Base-by-base conservation (phyloP, 2,797 vertebrate species). In the Mionectes olivaceus region DNA sequence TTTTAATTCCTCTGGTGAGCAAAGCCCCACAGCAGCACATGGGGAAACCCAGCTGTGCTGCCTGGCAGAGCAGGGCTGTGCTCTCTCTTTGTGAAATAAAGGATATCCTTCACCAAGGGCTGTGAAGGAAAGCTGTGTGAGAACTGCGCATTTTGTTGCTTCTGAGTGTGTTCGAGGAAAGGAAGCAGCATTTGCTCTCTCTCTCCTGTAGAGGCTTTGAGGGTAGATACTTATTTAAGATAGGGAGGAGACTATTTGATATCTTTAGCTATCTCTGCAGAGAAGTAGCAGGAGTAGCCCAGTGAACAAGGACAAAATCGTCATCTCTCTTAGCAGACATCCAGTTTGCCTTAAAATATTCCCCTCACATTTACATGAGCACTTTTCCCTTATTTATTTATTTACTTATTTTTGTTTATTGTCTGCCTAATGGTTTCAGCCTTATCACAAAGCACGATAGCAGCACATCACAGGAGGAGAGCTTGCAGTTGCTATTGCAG, bases 361-460 rank as follows among this genome's bases (percentile, higher is more conserved):
- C 32, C 27, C 35, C 19, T 52, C 35, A 69, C 32, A 75, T 63
- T 69, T 46, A n/a, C 52, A 63, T 7, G 57, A 86, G 19, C 59
- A 52, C 24, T 52, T 83, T 22, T 1, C 47, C 44, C 10, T 23
- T 35, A 39, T 41, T 41, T 41, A 41, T 41, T 47, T 44, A 21
- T 86, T 71, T 71, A 13, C 76, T 84, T 63, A 3, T 47, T 85
- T 6, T 84, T 35, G 68, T 83, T 91, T 67, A 37, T 80, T 89
- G 55, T 53, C 63, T 90, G 55, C 52, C 52, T 94, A 78, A 95
- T 86, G 80, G 79, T 63, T 90, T 90, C 67, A 88, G 83, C 79
- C 89, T 94, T 88, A 91, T 95, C 94, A 63, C 25, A 15, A 44
- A 39, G 47, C 15, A 6, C 14, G 79, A 87, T n/a, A 79, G 79